Evolutionary conservation across 2,888 invertebrate species (phyloP).

Genomic region (Drosophila falleni): DNA sequence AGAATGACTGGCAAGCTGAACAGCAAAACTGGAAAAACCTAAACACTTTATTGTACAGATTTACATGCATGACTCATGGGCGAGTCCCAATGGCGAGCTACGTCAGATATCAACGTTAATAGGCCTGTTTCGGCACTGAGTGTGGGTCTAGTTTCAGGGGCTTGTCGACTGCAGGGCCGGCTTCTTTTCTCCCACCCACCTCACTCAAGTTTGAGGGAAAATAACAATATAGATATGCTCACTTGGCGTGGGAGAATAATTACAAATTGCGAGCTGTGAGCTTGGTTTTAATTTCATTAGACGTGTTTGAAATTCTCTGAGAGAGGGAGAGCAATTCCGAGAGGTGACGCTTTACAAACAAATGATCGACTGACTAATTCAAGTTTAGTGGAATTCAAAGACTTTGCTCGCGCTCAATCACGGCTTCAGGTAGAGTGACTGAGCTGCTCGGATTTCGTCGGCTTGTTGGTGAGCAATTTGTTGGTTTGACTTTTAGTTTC

Average conservation of each 20-base stretch:
- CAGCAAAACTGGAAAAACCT: not conserved
- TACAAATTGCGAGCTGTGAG: conserved; percentile 10
- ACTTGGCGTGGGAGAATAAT: conserved; percentile 42
- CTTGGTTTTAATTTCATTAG: conserved; percentile 8
- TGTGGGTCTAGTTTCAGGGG: conserved; percentile 69
- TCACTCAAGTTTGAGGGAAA: conserved; percentile 9
- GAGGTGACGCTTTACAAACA: not conserved
- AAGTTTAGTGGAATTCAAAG: conserved; percentile 68
- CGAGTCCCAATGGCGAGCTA: conserved; percentile 7
- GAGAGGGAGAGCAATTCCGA: conserved; percentile 11
- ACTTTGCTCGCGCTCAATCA: conserved; percentile 36
- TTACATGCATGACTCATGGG: conserved; percentile 35
- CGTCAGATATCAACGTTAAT: conserved; percentile 3
- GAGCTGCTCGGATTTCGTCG: conserved; percentile 13
- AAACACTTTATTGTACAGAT: not conserved
- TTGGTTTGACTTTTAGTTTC: conserved; percentile 77
- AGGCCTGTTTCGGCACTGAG: conserved; percentile 19
- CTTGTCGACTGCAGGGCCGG: conserved; percentile 53
- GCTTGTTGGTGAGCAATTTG: conserved; percentile 15
- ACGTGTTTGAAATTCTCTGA: not conserved
- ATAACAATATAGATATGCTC: conserved; percentile 4
- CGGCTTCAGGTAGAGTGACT: conserved; percentile 24
- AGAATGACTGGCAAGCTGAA: conserved; percentile 4
- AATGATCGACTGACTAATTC: conserved; percentile 63
- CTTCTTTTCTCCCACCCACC: conserved; percentile 15